phyloP scores from a whole-genome alignment of 2,888 invertebrate genomes.

The Acleris emargana region DNA sequence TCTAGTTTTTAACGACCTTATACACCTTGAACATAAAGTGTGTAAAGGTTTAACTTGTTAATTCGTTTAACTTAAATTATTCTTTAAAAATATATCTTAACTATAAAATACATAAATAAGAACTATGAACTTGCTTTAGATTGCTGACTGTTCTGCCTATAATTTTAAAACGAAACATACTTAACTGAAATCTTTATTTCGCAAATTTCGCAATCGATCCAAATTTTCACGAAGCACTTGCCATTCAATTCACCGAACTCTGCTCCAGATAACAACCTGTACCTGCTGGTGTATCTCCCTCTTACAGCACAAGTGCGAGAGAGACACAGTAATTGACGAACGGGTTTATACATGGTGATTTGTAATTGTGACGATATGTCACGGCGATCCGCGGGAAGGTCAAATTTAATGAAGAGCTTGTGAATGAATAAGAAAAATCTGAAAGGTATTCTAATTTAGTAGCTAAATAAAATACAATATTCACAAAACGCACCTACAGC shows the following conservation, averaged over 20 bases:
- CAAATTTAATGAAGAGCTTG: constrained; percentile 65
- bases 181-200: neutral
- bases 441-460: constrained; percentile 45
- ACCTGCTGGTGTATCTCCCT: neutral
- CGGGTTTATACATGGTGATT: constrained; percentile 1
- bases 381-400: constrained; percentile 50
- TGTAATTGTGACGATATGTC: constrained; percentile 55
- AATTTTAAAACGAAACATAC: neutral
- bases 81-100: too few species aligned
- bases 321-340: neutral
- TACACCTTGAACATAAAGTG: too few species aligned
- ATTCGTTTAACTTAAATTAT: too few species aligned
- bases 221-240: neutral
- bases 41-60: too few species aligned
- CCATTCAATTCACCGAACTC: neutral
- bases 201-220: neutral
- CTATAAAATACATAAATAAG: too few species aligned
- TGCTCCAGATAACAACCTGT: constrained; percentile 10
- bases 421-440: constrained; percentile 69
- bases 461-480: neutral
- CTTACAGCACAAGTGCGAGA: neutral
- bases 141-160: too few species aligned
- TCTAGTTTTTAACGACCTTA: too few species aligned
- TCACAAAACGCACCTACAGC: too few species aligned
- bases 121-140: too few species aligned